Conservation (phyloP, 1,140 invertebrate genomes). For the Platorchestia sp. region DNA sequence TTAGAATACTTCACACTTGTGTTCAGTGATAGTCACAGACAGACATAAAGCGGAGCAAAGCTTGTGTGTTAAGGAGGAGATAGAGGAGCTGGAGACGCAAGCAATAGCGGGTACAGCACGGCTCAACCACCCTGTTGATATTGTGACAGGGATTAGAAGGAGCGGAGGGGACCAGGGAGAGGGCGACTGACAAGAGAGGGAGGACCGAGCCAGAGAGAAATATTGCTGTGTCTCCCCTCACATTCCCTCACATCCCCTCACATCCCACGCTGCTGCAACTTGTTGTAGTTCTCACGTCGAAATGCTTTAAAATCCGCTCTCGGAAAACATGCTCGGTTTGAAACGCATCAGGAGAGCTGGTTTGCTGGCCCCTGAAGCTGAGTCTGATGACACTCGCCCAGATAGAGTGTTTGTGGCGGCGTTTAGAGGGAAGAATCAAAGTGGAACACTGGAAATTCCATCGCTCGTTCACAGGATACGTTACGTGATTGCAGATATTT, state of each 20-base stretch:
- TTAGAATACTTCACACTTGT: not conserved
- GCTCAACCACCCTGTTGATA: conserved; percentile 38
- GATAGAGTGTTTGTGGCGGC: not conserved
- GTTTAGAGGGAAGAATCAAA: not conserved
- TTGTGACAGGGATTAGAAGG: conserved; percentile 47
- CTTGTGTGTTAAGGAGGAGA: not conserved
- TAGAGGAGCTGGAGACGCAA: not conserved
- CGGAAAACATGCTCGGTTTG: not conserved
- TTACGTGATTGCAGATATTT: not conserved
- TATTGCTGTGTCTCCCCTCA: conserved; percentile 2
- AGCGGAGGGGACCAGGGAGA: not conserved
- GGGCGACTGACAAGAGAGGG: not conserved
- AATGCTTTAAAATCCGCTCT: conserved; percentile 24
- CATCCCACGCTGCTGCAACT: not conserved
- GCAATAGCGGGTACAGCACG: not conserved
- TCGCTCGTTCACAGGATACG: not conserved
- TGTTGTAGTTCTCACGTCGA: not conserved
- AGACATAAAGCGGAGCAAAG: not conserved
- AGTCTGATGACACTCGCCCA: not conserved
- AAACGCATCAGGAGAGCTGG: not conserved
- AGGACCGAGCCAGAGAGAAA: not conserved
- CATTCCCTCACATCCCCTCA: not conserved
- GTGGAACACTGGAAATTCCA: not conserved
- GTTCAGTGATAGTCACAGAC: not conserved
- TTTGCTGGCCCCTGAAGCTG: not conserved